A percentile compares a stretch with the other conserved stretches of the same genome.
These are phyloP conservation scores for silkworm (Bombyx mori) DNA, from an alignment of 1,140 invertebrate genomes.

Conservation along the genomic window DNA sequence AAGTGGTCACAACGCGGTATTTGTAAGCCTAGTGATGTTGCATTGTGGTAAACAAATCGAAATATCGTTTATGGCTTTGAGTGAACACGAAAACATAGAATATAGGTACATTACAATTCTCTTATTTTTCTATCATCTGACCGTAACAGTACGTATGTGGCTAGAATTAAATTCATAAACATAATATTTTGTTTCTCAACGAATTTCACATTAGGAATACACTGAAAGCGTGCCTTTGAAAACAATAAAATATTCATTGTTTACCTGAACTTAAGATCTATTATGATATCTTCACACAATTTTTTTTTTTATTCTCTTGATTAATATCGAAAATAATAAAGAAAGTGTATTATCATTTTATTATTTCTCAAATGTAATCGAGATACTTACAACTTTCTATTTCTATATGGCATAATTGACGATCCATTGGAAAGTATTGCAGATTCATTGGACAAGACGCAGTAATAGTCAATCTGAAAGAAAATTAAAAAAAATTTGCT, in stretches of 20 bases:
- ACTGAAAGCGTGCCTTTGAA: constrained; percentile 12
- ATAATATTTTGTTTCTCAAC: too few relatives aligned
- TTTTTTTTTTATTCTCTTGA: neutral
- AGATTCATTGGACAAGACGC: constrained; percentile 98
- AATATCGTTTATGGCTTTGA: constrained; percentile 52
- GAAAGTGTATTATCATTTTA: neutral
- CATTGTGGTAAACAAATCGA: constrained; percentile 54
- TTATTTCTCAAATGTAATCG: neutral
- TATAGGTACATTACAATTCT: constrained; percentile 21
- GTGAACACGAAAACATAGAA: constrained; percentile 44
- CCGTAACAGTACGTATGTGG: too few relatives aligned
- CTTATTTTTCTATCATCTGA: constrained; percentile 62
- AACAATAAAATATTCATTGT: neutral
- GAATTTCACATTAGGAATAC: neutral
- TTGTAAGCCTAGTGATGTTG: constrained; percentile 64
- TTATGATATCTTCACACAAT: constrained; percentile 1
- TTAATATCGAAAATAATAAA: too few relatives aligned
- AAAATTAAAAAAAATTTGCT: neutral
- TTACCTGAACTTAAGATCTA: neutral
- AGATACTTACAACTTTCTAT: constrained; percentile 98
- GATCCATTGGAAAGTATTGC: constrained; percentile 98
- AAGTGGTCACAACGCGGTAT: constrained; percentile 67
- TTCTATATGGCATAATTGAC: constrained; percentile 96
- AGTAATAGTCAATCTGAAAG: constrained; percentile 94
- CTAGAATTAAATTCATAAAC: too few relatives aligned